Base-by-base conservation (phyloP, 2,113 vertebrate genomes). In the Limanda limanda region DNA sequence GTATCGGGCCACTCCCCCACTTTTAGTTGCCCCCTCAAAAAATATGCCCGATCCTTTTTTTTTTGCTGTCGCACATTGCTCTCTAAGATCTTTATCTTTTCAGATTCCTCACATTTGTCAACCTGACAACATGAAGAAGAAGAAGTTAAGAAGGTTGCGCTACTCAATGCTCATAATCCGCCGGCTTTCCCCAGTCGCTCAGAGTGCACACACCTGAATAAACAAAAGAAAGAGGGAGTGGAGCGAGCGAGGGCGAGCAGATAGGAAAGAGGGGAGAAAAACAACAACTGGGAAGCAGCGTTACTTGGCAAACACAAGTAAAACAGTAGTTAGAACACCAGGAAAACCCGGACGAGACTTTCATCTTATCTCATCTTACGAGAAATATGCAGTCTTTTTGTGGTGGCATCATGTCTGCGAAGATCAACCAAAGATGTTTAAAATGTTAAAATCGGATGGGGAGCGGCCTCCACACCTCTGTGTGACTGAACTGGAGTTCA, bases 201-300 rank as follows among this genome's bases (percentile, higher is more conserved):
- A 79, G 57, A 42, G 70, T 40, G 48, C 83, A 87, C 83, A 87
- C 94, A 93, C 92, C 94, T 94, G 92, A 94, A 92, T 84, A 93
- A 94, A 93, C 91, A 94, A 73, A 51, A 72, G 86, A 74, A 72
- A 62, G 69, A 76, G 48, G 83, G 86, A 83, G 85, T 74, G 65
- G 86, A 74, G 76, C 63, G 48, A 81, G 63, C 82, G 78, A 76
- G 52, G 60, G 71, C 47, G 62, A 35, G 81, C 56, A 47, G 62
- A 70, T 69, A 55, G 81, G 79, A 70, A 64, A 59, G 2, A 42
- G 70, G 57, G 67, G 13, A 17, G 40, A 45, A 76, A 3, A n/a
- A 51, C 15, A 51, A 20, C 71, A 81, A 66, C 68, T 65, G n/a
- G 14, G 78, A 73, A 84, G 79, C 73, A 60, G 81, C 79, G 56